Conservation (phyloP, 2,113 vertebrate genomes). For the Elachura formosa region DNA sequence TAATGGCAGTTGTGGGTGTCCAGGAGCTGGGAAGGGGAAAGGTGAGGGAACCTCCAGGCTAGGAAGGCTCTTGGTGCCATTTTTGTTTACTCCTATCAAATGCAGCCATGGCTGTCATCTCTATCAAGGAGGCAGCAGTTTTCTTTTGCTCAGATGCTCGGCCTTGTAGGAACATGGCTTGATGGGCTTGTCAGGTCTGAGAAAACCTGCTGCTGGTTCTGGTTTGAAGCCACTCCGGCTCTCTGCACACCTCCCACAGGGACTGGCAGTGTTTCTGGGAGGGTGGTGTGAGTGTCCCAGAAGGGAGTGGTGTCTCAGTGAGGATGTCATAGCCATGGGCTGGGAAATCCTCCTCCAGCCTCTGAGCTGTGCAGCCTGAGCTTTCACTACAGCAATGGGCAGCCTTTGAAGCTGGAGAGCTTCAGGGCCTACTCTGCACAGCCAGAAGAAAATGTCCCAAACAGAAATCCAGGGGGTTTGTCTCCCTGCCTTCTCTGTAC, state of each 20-base stretch:
- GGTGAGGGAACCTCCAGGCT: neutral
- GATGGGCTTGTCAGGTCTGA: neutral
- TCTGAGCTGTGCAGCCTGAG: neutral
- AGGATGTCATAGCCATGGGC: neutral
- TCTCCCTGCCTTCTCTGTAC: neutral
- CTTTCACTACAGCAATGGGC: neutral
- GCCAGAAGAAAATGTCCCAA: neutral
- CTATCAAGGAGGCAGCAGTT: neutral
- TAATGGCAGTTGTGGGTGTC: neutral
- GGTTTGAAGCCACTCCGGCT: neutral
- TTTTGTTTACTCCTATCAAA: neutral
- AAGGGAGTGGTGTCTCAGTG: neutral
- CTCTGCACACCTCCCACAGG: neutral
- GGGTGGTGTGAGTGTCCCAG: neutral
- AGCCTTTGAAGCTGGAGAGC: neutral
- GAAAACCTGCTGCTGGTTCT: neutral
- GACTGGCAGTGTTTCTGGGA: neutral
- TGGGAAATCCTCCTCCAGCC: neutral
- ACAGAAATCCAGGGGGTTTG: rapidly evolving
- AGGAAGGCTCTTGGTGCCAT: neutral
- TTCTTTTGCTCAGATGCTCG: neutral
- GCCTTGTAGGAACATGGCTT: rapidly evolving
- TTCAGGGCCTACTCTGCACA: neutral
- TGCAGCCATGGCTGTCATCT: neutral
- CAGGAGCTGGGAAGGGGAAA: neutral